Evolutionary conservation across 2,888 invertebrate species (phyloP).

Genomic region (Cyrtodaria siliqua): DNA sequence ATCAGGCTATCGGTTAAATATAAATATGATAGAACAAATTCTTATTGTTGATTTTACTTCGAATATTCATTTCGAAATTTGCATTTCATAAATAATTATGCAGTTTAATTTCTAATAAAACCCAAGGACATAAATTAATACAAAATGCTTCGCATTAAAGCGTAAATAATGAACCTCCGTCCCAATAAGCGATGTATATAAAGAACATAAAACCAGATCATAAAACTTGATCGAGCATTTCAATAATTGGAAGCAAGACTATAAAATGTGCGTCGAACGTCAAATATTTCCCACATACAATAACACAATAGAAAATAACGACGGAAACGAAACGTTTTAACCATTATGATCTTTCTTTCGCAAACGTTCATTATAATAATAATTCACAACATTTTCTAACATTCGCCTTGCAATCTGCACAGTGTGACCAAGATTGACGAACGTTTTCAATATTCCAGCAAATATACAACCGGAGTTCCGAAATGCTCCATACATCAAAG

Average conservation of each 20-base stretch:
- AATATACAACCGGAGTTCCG: background rate
- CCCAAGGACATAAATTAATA: slow-evolving; percentile 12
- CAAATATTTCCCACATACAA: slow-evolving; percentile 53
- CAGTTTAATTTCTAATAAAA: background rate
- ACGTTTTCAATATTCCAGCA: no score
- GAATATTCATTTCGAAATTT: no score
- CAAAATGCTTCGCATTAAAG: slow-evolving; percentile 50
- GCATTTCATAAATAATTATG: background rate
- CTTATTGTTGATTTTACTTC: no score
- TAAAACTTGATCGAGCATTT: slow-evolving; percentile 67
- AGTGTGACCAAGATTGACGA: no score
- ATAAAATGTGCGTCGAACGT: slow-evolving; percentile 57
- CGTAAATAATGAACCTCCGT: slow-evolving; percentile 46
- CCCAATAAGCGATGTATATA: slow-evolving; percentile 47
- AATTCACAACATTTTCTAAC: no score
- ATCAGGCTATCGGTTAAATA: no score
- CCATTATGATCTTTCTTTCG: no score
- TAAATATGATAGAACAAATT: no score
- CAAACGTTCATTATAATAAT: no score
- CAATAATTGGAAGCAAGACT: slow-evolving; percentile 55
- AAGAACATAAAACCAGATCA: slow-evolving; percentile 43
- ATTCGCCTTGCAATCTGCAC: no score
- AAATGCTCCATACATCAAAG: slow-evolving; percentile 27
- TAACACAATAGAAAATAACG: background rate
- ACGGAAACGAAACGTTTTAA: no score